Conservation (phyloP, 2,113 vertebrate genomes). For the Notothenia coriiceps region DNA sequence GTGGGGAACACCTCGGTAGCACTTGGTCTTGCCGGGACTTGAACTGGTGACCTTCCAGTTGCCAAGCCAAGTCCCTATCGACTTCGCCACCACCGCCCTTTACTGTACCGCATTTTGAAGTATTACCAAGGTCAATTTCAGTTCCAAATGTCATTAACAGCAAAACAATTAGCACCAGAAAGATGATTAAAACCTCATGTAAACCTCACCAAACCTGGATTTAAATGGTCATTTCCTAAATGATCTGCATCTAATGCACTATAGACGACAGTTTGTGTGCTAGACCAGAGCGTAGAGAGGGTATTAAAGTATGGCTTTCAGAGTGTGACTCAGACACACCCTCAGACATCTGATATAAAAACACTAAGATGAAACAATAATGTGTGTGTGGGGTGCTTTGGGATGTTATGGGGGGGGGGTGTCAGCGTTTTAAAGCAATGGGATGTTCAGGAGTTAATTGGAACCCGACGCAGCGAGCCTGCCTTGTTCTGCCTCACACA, state of each 20-base stretch:
- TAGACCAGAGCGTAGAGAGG: neutral
- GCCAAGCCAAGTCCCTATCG: too few relatives aligned
- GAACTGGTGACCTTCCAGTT: too few relatives aligned
- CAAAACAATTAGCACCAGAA: neutral
- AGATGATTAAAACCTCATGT: neutral
- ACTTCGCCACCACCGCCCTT: too few relatives aligned
- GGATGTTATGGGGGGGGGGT: conserved; percentile 12
- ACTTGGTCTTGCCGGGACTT: too few relatives aligned
- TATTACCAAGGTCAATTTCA: neutral
- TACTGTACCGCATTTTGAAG: neutral
- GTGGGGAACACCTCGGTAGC: too few relatives aligned
- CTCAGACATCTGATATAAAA: neutral
- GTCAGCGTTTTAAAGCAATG: conserved; percentile 50
- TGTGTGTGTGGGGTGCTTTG: conserved; percentile 13
- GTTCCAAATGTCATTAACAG: neutral
- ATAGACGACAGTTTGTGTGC: neutral
- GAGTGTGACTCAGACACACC: neutral
- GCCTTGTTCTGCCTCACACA: conserved; percentile 40
- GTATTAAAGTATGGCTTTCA: neutral
- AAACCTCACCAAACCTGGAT: neutral
- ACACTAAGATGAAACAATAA: conserved; percentile 14
- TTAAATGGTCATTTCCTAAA: neutral
- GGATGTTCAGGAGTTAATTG: conserved; percentile 59
- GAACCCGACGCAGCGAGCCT: conserved; percentile 54
- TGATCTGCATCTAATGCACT: neutral